A percentile compares a stretch with the other conserved stretches of the same genome.
Conservation (phyloP, 2,888 invertebrate genomes). For the Brachyopa scutellaris region DNA sequence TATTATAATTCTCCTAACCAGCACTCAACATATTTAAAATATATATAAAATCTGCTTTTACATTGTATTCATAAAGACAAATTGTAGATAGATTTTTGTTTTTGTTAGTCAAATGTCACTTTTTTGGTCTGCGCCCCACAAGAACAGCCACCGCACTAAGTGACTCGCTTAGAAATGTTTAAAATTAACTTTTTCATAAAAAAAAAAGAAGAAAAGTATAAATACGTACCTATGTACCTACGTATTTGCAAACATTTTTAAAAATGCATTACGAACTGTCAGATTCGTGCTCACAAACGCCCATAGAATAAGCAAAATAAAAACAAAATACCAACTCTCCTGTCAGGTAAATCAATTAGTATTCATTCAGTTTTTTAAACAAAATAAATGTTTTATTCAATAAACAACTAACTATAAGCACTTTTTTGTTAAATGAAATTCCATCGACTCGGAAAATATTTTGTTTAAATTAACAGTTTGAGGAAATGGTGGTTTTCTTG, state of each 20-base stretch:
- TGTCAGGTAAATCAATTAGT: conserved; percentile 12
- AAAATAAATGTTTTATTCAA: neutral
- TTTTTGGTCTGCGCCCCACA: too few species aligned
- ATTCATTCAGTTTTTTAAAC: neutral
- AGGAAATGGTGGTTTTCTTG: too few species aligned
- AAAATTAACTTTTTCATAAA: neutral
- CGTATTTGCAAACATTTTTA: neutral
- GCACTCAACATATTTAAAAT: too few species aligned
- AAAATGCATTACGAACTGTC: conserved; percentile 10
- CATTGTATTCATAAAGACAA: too few species aligned
- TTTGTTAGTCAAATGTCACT: too few species aligned
- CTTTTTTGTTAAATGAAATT: neutral
- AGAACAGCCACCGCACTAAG: too few species aligned
- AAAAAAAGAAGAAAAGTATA: neutral
- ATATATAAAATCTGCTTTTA: too few species aligned
- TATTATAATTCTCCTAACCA: too few species aligned
- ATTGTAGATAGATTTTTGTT: too few species aligned
- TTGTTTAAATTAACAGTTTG: too few species aligned
- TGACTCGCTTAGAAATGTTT: neutral
- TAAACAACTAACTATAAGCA: neutral
- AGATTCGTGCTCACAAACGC: neutral
- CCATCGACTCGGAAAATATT: too few species aligned
- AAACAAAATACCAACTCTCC: neutral
- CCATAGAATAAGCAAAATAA: neutral
- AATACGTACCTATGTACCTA: too few species aligned